Evolutionary conservation across 2,888 invertebrate genomes (phyloP).

Genomic region (Acheta domesticus): DNA sequence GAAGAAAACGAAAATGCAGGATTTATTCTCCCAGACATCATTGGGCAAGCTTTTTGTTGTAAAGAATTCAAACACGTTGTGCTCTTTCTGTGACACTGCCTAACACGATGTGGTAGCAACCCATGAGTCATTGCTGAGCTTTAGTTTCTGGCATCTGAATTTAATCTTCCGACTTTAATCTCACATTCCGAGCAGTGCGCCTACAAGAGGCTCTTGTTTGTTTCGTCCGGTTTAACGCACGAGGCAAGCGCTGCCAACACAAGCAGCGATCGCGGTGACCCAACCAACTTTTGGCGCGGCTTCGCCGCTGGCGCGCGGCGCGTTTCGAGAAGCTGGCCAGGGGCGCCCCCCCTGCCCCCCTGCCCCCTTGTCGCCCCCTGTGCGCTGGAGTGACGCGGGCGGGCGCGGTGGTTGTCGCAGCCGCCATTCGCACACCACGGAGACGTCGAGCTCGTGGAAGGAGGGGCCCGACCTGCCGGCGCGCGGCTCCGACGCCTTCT

Average conservation of each 20-base stretch:
- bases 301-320: background rate
- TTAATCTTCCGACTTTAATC: no score
- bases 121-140: no score
- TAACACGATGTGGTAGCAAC: no score
- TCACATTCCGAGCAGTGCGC: no score
- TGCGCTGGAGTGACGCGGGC: constrained; percentile 20
- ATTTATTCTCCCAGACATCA: no score
- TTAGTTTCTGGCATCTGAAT: no score
- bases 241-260: background rate
- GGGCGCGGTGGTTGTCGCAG: constrained; percentile 32
- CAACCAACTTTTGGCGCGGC: background rate
- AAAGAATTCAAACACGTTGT: no score
- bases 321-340: background rate
- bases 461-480: constrained; percentile 31
- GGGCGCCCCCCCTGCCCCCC: background rate
- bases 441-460: constrained; percentile 36
- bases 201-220: no score
- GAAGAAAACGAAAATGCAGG: no score
- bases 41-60: no score
- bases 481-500: constrained; percentile 28
- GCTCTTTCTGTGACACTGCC: no score
- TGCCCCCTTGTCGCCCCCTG: background rate
- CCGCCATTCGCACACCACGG: constrained; percentile 35
- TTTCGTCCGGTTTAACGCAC: background rate
- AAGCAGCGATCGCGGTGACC: background rate